Conservation (phyloP, 37 sponge, comb jelly and placozoan species). For the Tethya wilhelma region DNA sequence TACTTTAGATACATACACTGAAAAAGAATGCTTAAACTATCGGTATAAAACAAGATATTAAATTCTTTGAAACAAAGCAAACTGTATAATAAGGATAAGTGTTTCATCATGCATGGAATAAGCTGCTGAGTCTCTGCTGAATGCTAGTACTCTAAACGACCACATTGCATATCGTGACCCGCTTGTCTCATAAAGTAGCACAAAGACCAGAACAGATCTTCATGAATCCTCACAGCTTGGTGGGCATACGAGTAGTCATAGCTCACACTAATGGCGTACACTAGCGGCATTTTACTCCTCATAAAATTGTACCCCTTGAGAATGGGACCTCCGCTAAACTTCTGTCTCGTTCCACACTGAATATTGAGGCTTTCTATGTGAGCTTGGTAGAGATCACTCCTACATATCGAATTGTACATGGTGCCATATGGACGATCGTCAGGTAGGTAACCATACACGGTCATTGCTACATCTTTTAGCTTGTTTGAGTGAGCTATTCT, state of each 20-base stretch:
- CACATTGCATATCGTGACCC: conserved; percentile 6
- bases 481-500: conserved; percentile 10
- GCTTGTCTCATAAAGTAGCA: conserved; percentile 8
- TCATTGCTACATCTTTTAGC: background rate
- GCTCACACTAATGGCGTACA: conserved; percentile 11
- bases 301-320: conserved; percentile 1
- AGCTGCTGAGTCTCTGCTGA: too few species aligned
- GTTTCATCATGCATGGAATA: too few species aligned
- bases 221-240: background rate
- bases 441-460: conserved; percentile 19
- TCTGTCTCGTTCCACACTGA: conserved; percentile 3
- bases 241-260: background rate
- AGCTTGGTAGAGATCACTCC: background rate
- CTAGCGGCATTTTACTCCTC: conserved; percentile 18
- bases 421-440: background rate
- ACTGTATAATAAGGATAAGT: too few species aligned
- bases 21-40: background rate
- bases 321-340: conserved; percentile 23
- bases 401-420: conserved; percentile 14
- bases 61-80: too few species aligned
- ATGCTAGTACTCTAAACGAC: background rate
- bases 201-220: conserved; percentile 22
- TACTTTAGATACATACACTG: background rate
- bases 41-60: too few species aligned
- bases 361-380: background rate